Conservation (phyloP, 2,888 invertebrate genomes). For the Dermolepida albohirtum region DNA sequence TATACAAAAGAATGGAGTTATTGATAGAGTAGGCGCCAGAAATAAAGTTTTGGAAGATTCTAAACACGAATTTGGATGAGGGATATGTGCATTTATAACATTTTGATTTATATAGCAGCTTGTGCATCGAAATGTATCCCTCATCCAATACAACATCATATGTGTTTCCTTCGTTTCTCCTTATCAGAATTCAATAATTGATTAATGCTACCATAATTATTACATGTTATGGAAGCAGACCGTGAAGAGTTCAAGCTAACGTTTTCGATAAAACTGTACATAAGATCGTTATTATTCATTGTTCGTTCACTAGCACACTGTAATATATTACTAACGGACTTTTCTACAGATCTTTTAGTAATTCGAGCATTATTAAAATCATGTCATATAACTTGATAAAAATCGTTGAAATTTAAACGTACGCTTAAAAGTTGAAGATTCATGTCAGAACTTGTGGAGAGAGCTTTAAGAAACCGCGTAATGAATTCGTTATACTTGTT, state of each 20-base stretch:
- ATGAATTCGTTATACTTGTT: conserved; percentile 87
- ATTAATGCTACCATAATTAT: conserved; percentile 60
- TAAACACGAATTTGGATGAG: conserved; percentile 16
- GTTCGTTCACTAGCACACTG: conserved; percentile 13
- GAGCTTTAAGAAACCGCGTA: conserved; percentile 84
- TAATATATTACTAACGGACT: neutral
- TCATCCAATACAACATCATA: conserved; percentile 65
- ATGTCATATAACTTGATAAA: conserved; percentile 87
- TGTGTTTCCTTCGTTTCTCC: conserved; percentile 59
- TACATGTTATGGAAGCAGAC: conserved; percentile 49
- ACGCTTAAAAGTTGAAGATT: conserved; percentile 91
- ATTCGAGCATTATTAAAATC: conserved; percentile 54
- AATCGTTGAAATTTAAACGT: conserved; percentile 94
- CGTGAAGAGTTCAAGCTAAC: conserved; percentile 39
- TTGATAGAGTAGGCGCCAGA: neutral
- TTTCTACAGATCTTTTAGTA: conserved; percentile 6
- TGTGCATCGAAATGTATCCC: conserved; percentile 47
- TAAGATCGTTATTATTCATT: conserved; percentile 30
- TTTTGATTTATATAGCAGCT: neutral
- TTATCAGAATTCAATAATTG: conserved; percentile 55
- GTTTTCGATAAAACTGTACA: conserved; percentile 42
- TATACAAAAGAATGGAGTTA: conserved; percentile 6
- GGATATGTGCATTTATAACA: conserved; percentile 4
- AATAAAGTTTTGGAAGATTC: neutral
- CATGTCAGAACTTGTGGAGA: conserved; percentile 86